Percentiles rank a stretch among this genome's conserved stretches.
Conservation (phyloP, 1,140 invertebrate species). For the Caenorhabditis remanei region DNA sequence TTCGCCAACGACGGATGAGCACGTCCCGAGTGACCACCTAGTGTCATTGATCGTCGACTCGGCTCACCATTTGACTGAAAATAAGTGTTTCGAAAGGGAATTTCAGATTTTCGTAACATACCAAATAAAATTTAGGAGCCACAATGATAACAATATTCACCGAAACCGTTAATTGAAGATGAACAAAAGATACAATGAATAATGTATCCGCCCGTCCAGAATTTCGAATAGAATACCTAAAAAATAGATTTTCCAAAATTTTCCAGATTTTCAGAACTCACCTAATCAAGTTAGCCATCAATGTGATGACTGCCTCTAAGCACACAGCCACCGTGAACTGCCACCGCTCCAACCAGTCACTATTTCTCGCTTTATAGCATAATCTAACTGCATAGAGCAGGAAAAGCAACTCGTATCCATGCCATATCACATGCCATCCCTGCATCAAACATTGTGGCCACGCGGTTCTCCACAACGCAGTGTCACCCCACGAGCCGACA, state of each 20-base stretch:
- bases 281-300: constrained; percentile 83
- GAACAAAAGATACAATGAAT: constrained; percentile 73
- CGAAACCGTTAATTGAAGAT: constrained; percentile 77
- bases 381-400: constrained; percentile 87
- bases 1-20: constrained; percentile 79
- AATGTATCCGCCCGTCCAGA: constrained; percentile 68
- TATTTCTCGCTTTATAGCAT: constrained; percentile 87
- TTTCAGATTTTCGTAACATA: neutral
- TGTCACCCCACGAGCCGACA: constrained; percentile 70
- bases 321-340: constrained; percentile 84
- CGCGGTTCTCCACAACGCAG: constrained; percentile 69
- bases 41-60: constrained; percentile 78
- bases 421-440: constrained; percentile 71
- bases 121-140: constrained; percentile 70
- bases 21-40: constrained; percentile 78
- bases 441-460: constrained; percentile 77
- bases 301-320: constrained; percentile 84
- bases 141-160: constrained; percentile 74
- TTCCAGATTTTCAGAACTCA: constrained; percentile 72
- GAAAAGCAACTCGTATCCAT: constrained; percentile 82
- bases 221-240: constrained; percentile 70
- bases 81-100: neutral
- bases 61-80: constrained; percentile 69
- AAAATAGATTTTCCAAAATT: constrained; percentile 20
- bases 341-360: constrained; percentile 85